phyloP scores from a whole-genome alignment of 2,888 invertebrate species.

The Drosophila mettleri region DNA sequence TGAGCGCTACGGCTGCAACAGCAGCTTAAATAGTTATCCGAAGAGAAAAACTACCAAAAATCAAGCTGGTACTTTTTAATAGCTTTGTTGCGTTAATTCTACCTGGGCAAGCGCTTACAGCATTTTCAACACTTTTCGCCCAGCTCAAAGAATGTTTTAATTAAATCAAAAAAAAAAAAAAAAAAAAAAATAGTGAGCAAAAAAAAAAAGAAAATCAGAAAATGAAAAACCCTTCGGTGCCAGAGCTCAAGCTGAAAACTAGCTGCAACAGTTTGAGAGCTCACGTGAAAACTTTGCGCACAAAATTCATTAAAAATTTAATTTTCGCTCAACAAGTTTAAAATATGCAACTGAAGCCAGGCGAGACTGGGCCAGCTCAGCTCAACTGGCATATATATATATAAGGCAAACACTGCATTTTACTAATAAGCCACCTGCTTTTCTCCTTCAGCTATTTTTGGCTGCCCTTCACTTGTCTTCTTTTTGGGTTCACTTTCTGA shows the following conservation, averaged over 20 bases:
- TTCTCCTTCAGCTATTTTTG: constrained; percentile 16
- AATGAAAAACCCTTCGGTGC: constrained; percentile 27
- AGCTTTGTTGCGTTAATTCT: constrained; percentile 38
- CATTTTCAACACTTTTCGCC: constrained; percentile 64
- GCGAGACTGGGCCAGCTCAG: constrained; percentile 8
- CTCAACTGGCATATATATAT: constrained; percentile 4
- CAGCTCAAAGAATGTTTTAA: constrained; percentile 75
- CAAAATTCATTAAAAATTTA: constrained; percentile 77
- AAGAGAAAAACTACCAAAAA: constrained; percentile 5
- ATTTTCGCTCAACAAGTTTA: constrained; percentile 76
- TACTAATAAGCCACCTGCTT: constrained; percentile 63
- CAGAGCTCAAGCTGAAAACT: constrained; percentile 25
- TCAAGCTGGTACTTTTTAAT: constrained; percentile 43
- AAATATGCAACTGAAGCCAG: constrained; percentile 42
- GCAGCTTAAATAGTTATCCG: constrained; percentile 21
- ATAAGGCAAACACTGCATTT: constrained; percentile 58
- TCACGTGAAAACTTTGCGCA: constrained; percentile 64
- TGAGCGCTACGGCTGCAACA: not conserved
- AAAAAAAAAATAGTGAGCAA: too few species aligned
- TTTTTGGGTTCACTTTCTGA: constrained; percentile 36
- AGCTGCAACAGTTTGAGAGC: constrained; percentile 19
- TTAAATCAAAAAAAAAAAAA: constrained; percentile 71
- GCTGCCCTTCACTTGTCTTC: constrained; percentile 28
- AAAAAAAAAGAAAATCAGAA: constrained; percentile 12
- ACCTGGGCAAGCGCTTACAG: constrained; percentile 39